Evolutionary conservation across 1,140 invertebrate genomes (phyloP), one percentile per base, ranked within the genome.

Genomic region (Lineus longissimus): DNA sequence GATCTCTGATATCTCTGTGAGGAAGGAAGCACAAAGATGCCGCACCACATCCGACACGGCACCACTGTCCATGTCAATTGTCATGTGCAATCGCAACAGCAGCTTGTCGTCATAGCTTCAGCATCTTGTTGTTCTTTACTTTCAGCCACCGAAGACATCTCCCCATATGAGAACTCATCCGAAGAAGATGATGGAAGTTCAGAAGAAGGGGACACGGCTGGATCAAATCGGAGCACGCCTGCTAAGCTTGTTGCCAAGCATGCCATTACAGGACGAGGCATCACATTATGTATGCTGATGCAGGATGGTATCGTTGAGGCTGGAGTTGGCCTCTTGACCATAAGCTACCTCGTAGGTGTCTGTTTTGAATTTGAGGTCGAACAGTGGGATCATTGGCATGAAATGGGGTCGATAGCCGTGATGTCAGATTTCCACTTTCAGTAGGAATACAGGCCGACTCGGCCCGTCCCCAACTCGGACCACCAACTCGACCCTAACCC

Each of bases 251-350:
- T 65, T 31, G 67, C 69, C 7, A 67, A 65, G 41, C 70, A 73
- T 47, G 70, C 70, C 13, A 67, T 78, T 2, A 86, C 85, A 54
- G 89, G 90, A 9, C 83, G 90, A 68, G 89, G 88, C 61, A 87
- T 93, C 13, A 94, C 91, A n/a, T 78, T 94, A 47, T 89, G 91
- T 79, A 94, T 91, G 84, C 84, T 90, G 57, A 79, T 94, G 72
- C 85, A 87, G 63, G 91, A 91, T 66, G 89, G 89, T 74, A 88
- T 94, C 71, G 83, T 95, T 59, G 85, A 91, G 73, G 88, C 91
- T 36, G 91, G 91, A 11, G 86, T 87, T 75, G 89, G 88, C 45
- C 84, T 88, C 54, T 89, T 95, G 87, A 90, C 91, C 27, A 90
- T 94, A 68, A 92, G 94, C 79, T 94, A 94, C 84, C 84, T 93